phyloP scores from a whole-genome alignment of 2,113 vertebrate genomes.

The Mustela lutreola region DNA sequence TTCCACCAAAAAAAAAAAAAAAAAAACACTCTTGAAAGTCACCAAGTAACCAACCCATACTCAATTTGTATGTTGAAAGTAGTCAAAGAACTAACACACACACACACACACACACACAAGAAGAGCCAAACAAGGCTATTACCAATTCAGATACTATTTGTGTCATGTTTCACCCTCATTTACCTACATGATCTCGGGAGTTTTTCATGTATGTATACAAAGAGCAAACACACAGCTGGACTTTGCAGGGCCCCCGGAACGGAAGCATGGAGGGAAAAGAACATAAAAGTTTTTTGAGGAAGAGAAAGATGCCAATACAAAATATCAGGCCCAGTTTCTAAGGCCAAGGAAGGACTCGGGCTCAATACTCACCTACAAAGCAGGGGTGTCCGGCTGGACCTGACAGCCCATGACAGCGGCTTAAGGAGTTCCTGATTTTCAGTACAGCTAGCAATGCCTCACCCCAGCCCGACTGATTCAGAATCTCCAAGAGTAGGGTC shows the following conservation, averaged over 20 bases:
- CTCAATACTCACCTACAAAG: not conserved
- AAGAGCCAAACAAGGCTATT: not conserved
- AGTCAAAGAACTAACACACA: not conserved
- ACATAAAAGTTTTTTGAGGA: not conserved
- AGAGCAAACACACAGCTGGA: not conserved
- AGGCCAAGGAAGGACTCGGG: not conserved
- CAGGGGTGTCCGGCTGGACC: not conserved
- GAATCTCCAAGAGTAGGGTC: not conserved
- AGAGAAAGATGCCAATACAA: not conserved
- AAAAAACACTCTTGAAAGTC: not conserved
- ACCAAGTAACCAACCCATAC: not conserved
- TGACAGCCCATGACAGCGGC: not conserved
- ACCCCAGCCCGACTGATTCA: not conserved
- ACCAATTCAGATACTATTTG: not conserved
- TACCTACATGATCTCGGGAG: not conserved
- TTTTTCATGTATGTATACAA: not conserved
- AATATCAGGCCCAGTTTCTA: not conserved
- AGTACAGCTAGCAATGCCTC: not conserved
- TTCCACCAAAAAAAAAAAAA: slow-evolving; percentile 14
- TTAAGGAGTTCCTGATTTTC: not conserved
- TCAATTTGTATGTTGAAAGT: not conserved
- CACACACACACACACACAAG: no score
- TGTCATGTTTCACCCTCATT: not conserved
- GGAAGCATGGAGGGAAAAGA: not conserved
- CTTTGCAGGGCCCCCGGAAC: not conserved